phyloP scores from a whole-genome alignment of 2,113 vertebrate species.

The Scophthalmus maximus region DNA sequence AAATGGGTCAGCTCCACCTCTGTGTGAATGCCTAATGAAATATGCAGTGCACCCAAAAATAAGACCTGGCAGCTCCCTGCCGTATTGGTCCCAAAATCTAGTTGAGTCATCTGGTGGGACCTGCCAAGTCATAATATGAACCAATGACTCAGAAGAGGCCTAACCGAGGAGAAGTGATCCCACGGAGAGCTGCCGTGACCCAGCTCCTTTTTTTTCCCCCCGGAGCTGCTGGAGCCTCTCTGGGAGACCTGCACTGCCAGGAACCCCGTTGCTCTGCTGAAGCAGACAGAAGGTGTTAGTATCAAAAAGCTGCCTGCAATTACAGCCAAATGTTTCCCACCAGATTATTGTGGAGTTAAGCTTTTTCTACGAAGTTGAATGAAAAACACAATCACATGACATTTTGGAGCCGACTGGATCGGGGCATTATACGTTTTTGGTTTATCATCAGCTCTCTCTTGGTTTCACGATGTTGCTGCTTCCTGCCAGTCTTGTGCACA shows the following conservation, averaged over 20 bases:
- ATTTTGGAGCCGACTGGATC: not conserved
- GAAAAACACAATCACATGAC: not conserved
- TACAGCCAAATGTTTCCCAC: slow-evolving; percentile 32
- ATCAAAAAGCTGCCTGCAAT: slow-evolving; percentile 11
- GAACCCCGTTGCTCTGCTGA: slow-evolving; percentile 25
- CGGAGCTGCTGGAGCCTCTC: slow-evolving; percentile 18
- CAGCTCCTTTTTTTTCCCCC: slow-evolving; percentile 29
- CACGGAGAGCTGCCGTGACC: slow-evolving; percentile 46
- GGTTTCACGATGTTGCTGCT: not conserved
- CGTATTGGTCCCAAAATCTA: slow-evolving; percentile 63
- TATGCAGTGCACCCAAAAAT: slow-evolving; percentile 72
- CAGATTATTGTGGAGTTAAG: slow-evolving; percentile 11
- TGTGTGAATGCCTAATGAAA: slow-evolving; percentile 68
- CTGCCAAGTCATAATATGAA: slow-evolving; percentile 69
- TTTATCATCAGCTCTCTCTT: slow-evolving; percentile 6
- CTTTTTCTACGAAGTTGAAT: slow-evolving; percentile 1
- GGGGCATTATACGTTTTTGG: not conserved
- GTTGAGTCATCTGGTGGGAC: slow-evolving; percentile 62
- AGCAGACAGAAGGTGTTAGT: slow-evolving; percentile 16
- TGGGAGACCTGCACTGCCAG: slow-evolving; percentile 25
- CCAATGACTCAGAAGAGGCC: slow-evolving; percentile 66
- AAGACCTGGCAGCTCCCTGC: slow-evolving; percentile 68
- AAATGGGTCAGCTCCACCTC: slow-evolving; percentile 73
- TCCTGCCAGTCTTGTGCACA: not conserved
- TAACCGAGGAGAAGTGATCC: slow-evolving; percentile 57